Base-by-base conservation (phyloP, 2,113 vertebrate species). In the Cheirogaleus medius region DNA sequence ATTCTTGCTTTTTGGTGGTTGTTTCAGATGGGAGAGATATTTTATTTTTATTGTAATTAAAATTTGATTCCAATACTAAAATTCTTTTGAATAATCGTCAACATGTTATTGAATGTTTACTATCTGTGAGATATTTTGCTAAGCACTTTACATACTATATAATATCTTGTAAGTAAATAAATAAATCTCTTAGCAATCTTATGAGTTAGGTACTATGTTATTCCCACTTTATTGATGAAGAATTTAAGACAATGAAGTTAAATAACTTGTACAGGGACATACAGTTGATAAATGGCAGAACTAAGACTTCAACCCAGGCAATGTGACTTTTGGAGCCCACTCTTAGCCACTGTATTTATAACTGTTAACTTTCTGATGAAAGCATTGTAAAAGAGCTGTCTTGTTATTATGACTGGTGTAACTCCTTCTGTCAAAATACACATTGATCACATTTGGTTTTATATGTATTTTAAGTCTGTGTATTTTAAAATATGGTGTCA, bases 41-140 rank as follows among this genome's bases (percentile, higher is more conserved):
- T 89, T 17, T 94, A 0, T 92, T 96, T 93, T 89, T 82, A 94
- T 60, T 91, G 34, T 71, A 90, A 68, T 85, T 97, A 96, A 88
- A 97, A 71, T 89, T 47, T 91, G 27, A 37, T 74, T 96, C 29
- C 5, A 54, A 1, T 87, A 54, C 15, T 85, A 85, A 74, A 47
- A 66, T 34, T 86, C 52, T 39, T 95, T 80, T 49, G 2, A 76
- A 52, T 54, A 91, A 21, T 93, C 76, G 32, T 93, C 34, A 87
- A 4, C 63, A 63, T n/a, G 3, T 89, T 95, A 39, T 42, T 82
- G 15, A 83, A 68, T 9, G 63, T 49, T 63, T 90, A 37, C 12
- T 69, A 27, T 9, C n/a, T 82, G 39, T 20, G 76, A 92, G 76
- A 54, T 87, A 91, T 66, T 95, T 93, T 91, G 66, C 58, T 95